phyloP scores from a whole-genome alignment of 2,113 vertebrate species.

The Ivindomyrus marchei region DNA sequence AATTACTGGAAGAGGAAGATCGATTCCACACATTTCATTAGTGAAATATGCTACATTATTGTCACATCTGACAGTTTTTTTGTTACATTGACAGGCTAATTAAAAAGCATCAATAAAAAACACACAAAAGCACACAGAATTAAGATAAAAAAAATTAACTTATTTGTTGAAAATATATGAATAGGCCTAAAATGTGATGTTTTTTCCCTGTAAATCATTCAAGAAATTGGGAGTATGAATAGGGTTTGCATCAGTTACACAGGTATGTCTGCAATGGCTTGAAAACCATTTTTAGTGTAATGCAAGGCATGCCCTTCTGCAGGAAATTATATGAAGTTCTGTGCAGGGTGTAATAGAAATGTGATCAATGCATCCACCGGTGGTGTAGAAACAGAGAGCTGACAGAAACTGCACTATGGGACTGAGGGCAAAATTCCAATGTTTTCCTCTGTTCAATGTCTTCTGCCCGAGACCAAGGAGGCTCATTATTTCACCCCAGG shows the following conservation, averaged over 20 bases:
- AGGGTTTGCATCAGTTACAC: not conserved
- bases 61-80: not conserved
- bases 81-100: not conserved
- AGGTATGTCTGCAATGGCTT: not conserved
- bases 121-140: not conserved
- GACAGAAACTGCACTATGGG: not conserved
- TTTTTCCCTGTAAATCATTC: too few relatives aligned
- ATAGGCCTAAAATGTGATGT: too few relatives aligned
- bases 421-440: not conserved
- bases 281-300: not conserved
- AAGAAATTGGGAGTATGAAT: too few relatives aligned
- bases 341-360: not conserved
- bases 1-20: not conserved
- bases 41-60: not conserved
- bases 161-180: too few relatives aligned
- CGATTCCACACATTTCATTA: not conserved
- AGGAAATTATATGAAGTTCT: not conserved
- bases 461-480: not conserved
- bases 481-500: not conserved
- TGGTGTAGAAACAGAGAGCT: not conserved
- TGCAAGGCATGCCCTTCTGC: not conserved
- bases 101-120: not conserved
- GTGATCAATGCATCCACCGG: not conserved
- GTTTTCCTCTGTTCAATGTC: not conserved
- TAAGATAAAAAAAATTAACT: too few relatives aligned